phyloP scores from a whole-genome alignment of 2,113 vertebrate species.

The Numenius arquata region DNA sequence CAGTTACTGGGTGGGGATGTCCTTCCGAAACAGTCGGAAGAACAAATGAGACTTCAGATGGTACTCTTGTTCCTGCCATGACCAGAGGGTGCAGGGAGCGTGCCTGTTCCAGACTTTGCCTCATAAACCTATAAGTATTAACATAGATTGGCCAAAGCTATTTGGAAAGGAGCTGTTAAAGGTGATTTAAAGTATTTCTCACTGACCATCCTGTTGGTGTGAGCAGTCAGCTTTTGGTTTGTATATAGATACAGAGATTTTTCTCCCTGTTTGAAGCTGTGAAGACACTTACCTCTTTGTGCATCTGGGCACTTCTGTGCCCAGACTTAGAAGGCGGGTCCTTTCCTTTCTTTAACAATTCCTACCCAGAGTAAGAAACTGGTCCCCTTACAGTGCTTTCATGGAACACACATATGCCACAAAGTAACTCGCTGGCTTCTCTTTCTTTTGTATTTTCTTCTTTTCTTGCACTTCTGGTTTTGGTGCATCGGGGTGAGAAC shows the following conservation, averaged over 20 bases:
- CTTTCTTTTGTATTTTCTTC: neutral
- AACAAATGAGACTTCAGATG: neutral
- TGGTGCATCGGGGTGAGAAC: neutral
- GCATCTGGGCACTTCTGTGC: neutral
- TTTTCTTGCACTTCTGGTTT: neutral
- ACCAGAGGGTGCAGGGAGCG: fast-evolving
- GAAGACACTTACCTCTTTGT: neutral
- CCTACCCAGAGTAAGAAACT: neutral
- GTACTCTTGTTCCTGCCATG: neutral
- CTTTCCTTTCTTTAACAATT: neutral
- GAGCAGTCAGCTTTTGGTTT: neutral
- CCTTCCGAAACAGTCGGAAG: neutral
- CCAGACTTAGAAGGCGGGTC: neutral
- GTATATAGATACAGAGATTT: neutral
- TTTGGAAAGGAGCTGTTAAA: neutral
- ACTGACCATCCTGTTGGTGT: neutral
- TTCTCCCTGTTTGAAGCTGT: neutral
- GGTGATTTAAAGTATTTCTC: neutral
- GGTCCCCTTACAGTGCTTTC: neutral
- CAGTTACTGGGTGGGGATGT: neutral
- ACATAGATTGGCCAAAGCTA: neutral
- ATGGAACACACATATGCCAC: neutral
- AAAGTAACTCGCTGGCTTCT: neutral
- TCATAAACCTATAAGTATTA: neutral
- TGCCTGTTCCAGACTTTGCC: neutral